These are phyloP conservation scores for Acanthopleura granulata DNA, from an alignment of 2,888 invertebrate species.

Conservation along the genomic window DNA sequence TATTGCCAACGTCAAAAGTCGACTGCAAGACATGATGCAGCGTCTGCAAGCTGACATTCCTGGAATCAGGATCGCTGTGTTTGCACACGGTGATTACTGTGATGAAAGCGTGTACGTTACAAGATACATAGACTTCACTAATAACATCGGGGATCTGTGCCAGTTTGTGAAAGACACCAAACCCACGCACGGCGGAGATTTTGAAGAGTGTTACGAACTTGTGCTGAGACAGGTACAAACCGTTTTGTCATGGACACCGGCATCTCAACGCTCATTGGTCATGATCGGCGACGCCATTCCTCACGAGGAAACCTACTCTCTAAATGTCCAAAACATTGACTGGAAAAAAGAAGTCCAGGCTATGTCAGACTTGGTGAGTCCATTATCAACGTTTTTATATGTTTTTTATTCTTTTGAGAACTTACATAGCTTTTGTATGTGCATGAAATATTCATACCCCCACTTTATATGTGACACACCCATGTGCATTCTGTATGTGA, in stretches of 20 bases:
- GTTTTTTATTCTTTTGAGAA: too few relatives aligned
- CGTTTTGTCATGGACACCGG: constrained; percentile 48
- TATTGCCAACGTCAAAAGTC: constrained; percentile 52
- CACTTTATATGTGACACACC: too few relatives aligned
- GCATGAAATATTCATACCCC: too few relatives aligned
- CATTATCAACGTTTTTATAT: too few relatives aligned
- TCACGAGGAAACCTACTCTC: constrained; percentile 48
- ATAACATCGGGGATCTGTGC: constrained; percentile 46
- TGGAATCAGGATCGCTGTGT: constrained; percentile 54
- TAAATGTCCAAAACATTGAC: constrained; percentile 50
- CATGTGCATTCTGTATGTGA: too few relatives aligned
- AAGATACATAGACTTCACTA: constrained; percentile 54
- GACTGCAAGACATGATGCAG: constrained; percentile 57
- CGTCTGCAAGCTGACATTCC: constrained; percentile 62
- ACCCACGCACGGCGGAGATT: constrained; percentile 60
- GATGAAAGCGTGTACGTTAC: constrained; percentile 60
- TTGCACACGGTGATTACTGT: constrained; percentile 66
- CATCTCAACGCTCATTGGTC: constrained; percentile 55
- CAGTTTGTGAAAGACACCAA: constrained; percentile 49
- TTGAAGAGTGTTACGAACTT: constrained; percentile 64
- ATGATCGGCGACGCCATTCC: constrained; percentile 64
- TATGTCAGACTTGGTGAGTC: too few relatives aligned
- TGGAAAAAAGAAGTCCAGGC: constrained; percentile 49
- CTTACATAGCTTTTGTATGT: too few relatives aligned
- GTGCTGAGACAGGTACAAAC: constrained; percentile 50